A percentile compares a stretch with the other conserved stretches of the same genome.
phyloP scores from a whole-genome alignment of 2,888 invertebrate species.

The Leucophora obtusa region DNA sequence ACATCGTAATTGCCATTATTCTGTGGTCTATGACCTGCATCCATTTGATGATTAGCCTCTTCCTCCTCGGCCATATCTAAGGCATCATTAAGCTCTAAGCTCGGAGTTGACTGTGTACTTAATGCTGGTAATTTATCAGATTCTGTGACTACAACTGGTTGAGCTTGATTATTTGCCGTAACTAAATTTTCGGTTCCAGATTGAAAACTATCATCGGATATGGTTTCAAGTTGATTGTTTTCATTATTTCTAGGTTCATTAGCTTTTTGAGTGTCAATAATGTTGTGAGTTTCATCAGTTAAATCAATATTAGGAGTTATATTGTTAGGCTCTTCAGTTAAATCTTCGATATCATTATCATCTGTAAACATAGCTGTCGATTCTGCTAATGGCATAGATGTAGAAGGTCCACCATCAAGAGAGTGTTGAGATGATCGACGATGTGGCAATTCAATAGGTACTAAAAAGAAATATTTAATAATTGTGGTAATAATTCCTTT shows the following conservation, averaged over 20 bases:
- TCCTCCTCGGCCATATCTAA: constrained; percentile 2
- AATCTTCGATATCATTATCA: constrained; percentile 22
- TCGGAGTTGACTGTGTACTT: constrained; percentile 11
- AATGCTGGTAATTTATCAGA: constrained; percentile 23
- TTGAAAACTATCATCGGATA: constrained; percentile 51
- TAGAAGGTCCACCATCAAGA: constrained; percentile 37
- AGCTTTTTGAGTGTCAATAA: not conserved
- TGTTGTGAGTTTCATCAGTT: constrained; percentile 14
- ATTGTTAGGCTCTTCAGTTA: not conserved
- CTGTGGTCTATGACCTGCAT: not conserved
- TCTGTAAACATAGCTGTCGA: not conserved
- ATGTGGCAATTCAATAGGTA: constrained; percentile 67
- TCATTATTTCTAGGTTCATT: not conserved
- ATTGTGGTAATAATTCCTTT: not conserved
- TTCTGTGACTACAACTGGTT: constrained; percentile 6
- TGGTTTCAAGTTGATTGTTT: constrained; percentile 9
- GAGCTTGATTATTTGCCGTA: constrained; percentile 12
- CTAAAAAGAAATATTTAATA: constrained; percentile 27
- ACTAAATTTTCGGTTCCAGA: constrained; percentile 28
- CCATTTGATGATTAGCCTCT: too few species aligned
- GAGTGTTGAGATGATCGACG: constrained; percentile 64
- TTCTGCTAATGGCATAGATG: constrained; percentile 3
- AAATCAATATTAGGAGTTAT: constrained; percentile 10
- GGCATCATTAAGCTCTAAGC: not conserved
- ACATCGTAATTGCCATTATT: constrained; percentile 1